Evolutionary conservation across 92 coral and sea anemone species (phyloP).

Genomic region (Pocillopora grandis): DNA sequence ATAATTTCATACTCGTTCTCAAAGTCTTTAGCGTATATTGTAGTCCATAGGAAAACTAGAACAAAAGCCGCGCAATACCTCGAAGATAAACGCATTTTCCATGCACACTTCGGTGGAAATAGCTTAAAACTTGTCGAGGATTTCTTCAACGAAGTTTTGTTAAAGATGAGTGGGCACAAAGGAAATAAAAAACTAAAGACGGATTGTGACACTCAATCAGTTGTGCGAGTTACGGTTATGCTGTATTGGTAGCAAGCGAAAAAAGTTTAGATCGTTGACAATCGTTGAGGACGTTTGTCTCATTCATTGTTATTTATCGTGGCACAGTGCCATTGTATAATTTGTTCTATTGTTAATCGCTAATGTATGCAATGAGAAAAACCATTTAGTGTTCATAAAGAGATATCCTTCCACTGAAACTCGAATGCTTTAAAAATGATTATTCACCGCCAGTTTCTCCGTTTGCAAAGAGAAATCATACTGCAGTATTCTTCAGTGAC

Average conservation of each 20-base stretch:
- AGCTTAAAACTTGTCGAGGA: too few species aligned
- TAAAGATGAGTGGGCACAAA: not conserved
- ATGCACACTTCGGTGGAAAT: too few species aligned
- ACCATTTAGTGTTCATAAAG: not conserved
- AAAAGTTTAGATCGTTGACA: too few species aligned
- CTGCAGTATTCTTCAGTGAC: too few species aligned
- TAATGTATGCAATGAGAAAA: not conserved
- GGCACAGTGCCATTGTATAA: slow-evolving; percentile 6
- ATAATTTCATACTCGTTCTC: slow-evolving; percentile 55
- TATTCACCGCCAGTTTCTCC: not conserved
- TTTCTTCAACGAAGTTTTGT: too few species aligned
- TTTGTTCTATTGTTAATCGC: not conserved
- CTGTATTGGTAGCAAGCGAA: not conserved
- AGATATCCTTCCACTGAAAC: not conserved
- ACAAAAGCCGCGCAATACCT: not conserved
- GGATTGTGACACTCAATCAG: not conserved
- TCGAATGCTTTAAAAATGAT: not conserved
- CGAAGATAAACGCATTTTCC: not conserved
- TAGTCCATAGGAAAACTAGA: not conserved
- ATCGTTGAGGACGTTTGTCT: too few species aligned
- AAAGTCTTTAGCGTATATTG: slow-evolving; percentile 25
- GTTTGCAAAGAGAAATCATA: too few species aligned
- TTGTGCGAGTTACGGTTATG: too few species aligned
- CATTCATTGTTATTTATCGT: not conserved
- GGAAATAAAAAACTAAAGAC: not conserved